Evolutionary conservation across 2,888 invertebrate species (phyloP).

Genomic region (Hypolimnas misippus): DNA sequence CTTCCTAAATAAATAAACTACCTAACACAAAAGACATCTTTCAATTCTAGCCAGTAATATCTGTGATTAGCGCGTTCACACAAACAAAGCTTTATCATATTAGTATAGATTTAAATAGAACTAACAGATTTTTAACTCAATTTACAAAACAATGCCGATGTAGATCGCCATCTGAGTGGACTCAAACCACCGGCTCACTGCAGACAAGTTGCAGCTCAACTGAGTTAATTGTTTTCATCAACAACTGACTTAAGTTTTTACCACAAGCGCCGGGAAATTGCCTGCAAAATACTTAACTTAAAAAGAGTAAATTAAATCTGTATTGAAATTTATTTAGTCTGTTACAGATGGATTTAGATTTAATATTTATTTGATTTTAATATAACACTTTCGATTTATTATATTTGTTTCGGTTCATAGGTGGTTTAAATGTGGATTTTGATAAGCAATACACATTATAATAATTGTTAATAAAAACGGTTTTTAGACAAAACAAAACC

Average conservation of each 20-base stretch:
- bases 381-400: no score
- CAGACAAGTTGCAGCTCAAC: conserved; percentile 30
- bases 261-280: conserved; percentile 31
- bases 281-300: conserved; percentile 24
- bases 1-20: no score
- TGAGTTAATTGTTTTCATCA: conserved; percentile 43
- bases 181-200: conserved; percentile 31
- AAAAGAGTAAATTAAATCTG: conserved; percentile 18
- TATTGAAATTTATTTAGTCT: conserved; percentile 18
- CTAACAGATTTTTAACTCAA: background rate
- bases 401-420: no score
- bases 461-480: no score
- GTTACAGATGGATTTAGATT: conserved; percentile 1
- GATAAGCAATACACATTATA: no score
- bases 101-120: background rate
- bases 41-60: no score
- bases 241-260: conserved; percentile 39
- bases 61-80: no score
- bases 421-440: no score
- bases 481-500: no score
- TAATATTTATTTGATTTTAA: background rate
- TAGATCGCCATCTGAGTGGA: conserved; percentile 11
- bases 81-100: no score
- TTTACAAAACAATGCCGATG: conserved; percentile 3
- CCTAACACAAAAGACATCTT: no score